A percentile compares a stretch with the other conserved stretches of the same genome.
These are phyloP conservation scores for Petrolisthes cinctipes DNA, from an alignment of 2,888 invertebrate species.

Conservation along the genomic window DNA sequence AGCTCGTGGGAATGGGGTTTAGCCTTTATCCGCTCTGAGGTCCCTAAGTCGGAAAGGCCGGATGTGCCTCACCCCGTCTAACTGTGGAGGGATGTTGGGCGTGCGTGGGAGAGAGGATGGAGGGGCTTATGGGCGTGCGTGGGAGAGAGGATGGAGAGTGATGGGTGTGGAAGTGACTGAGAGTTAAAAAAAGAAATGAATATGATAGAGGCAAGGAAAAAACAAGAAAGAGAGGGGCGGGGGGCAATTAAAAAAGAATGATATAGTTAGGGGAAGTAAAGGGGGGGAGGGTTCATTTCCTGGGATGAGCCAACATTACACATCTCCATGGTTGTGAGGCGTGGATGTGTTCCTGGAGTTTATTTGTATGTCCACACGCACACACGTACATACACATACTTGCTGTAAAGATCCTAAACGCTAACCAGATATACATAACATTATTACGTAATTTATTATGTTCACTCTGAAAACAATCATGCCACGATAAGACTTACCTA, in stretches of 20 bases:
- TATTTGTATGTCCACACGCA: neutral
- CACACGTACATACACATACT: neutral
- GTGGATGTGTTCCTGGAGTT: neutral
- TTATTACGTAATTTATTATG: too few relatives aligned
- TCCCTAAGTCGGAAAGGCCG: neutral
- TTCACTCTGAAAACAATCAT: too few relatives aligned
- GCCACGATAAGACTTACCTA: too few relatives aligned
- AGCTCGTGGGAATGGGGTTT: slow-evolving; percentile 1
- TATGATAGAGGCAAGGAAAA: neutral
- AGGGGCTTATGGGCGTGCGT: neutral
- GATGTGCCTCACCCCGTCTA: slow-evolving; percentile 13
- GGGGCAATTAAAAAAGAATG: neutral
- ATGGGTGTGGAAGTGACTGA: slow-evolving; percentile 2
- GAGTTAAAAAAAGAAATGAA: neutral
- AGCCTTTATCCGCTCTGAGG: neutral
- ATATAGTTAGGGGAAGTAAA: neutral
- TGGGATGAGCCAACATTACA: neutral
- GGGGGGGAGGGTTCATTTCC: neutral
- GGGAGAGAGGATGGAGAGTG: neutral
- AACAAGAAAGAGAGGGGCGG: neutral
- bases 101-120: slow-evolving; percentile 12
- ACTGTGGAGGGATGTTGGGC: slow-evolving; percentile 11
- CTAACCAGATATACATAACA: too few relatives aligned
- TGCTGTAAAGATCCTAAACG: too few relatives aligned
- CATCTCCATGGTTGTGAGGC: neutral